Evolutionary conservation across 1,140 invertebrate species (phyloP), one percentile per base, ranked within the genome.

Genomic region (Tetramorium alpestre): DNA sequence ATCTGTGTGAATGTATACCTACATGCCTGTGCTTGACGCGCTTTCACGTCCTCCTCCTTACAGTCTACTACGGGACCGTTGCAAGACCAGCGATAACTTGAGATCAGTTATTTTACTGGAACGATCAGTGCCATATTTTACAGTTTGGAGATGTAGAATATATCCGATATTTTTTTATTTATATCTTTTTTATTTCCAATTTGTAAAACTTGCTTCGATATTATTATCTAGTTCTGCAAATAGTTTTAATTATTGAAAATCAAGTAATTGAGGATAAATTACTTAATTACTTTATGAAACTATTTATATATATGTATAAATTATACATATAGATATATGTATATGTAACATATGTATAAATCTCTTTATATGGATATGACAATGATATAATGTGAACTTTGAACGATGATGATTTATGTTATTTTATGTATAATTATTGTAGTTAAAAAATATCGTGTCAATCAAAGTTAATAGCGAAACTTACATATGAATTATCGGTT

Each of bases 401-500:
- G 16, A 4, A 22, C 25, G 16, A 72, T 33, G 0, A 16, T 72
- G 33, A 44, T 51, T 72, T 51, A n/a, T 3, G 4, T 16, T 11
- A 62, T 7, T 65, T 65, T 41, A n/a, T 11, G 1, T 65, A 41
- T n/a, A 33, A 62, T 47, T 62, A 16, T 38, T 33, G 4, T 13
- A 47, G 10, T 28, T 64, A 28, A 76, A 47, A 47, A 60, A 18
- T 6, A 60, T 54, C 16, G 16, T 72, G 44, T 62, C 18, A 58
- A 62, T 62, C 44, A 11, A 33, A 38, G 13, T 78, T 64, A 49
- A 64, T 33, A 38, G 28, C 47, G 47, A 51, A 67, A 51, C 41
- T 62, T 77, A 56, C 11, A 38, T 76, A 13, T 67, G 60, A 80
- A 80, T 16, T 70, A 70, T 49, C 64, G 65, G 16, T 70, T 70